phyloP scores from a whole-genome alignment of 2,888 invertebrate species.

The Epiblema foenella region DNA sequence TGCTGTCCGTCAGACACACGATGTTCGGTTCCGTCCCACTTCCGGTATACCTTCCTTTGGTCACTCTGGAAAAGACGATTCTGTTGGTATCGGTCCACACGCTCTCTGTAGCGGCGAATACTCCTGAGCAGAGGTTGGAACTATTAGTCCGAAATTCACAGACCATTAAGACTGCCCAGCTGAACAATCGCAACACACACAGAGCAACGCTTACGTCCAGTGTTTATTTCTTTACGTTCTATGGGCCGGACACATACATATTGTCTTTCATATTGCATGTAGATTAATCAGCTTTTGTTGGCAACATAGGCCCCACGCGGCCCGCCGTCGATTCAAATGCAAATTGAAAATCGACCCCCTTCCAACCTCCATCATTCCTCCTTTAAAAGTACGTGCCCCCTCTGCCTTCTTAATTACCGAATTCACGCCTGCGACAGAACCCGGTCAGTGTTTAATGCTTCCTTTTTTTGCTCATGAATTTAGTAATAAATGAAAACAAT shows the following conservation, averaged over 20 bases:
- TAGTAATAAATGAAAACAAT: conserved; percentile 14
- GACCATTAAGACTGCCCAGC: neutral
- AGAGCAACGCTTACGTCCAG: neutral
- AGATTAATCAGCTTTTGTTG: conserved; percentile 62
- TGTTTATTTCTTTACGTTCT: conserved; percentile 9
- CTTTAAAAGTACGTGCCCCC: conserved; percentile 46
- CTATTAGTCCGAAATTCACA: conserved; percentile 43
- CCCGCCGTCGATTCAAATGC: conserved; percentile 62
- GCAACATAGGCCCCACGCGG: conserved; percentile 50
- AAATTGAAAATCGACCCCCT: conserved; percentile 64
- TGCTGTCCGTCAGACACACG: too few relatives aligned
- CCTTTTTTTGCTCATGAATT: conserved; percentile 46
- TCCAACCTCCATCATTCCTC: conserved; percentile 54
- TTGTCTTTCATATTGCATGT: conserved; percentile 55
- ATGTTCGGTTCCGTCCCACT: too few relatives aligned
- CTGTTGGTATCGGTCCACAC: too few relatives aligned
- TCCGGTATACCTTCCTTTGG: too few relatives aligned
- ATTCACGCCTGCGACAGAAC: conserved; percentile 54
- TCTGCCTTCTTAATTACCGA: conserved; percentile 59
- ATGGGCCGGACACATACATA: conserved; percentile 43
- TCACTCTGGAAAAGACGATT: too few relatives aligned
- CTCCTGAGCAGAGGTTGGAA: too few relatives aligned
- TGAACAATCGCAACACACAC: conserved; percentile 2
- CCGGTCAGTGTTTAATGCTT: conserved; percentile 55
- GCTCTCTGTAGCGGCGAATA: too few relatives aligned